A percentile compares a stretch with the other conserved stretches of the same genome.
phyloP scores from a whole-genome alignment of 1,140 invertebrate species.

The Platorchestia sp. region DNA sequence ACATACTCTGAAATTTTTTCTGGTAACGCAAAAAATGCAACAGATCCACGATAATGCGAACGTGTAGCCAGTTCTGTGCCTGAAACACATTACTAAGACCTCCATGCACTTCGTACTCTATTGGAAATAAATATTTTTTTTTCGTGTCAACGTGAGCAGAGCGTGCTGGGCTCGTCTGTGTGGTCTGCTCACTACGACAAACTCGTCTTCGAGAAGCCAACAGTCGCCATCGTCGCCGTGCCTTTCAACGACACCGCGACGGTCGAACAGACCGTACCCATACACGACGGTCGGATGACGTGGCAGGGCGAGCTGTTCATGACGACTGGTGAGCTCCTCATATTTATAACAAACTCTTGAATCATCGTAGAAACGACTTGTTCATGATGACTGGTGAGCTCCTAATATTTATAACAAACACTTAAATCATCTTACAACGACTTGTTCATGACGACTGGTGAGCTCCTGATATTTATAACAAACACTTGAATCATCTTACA shows the following conservation, averaged over 20 bases:
- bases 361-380: neutral
- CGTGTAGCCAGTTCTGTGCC: no score
- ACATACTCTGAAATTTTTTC: no score
- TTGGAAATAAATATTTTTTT: neutral
- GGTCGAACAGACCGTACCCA: neutral
- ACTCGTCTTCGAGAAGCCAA: neutral
- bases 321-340: conserved; percentile 18
- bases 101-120: no score
- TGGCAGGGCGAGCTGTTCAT: conserved; percentile 56
- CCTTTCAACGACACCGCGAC: neutral
- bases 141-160: neutral
- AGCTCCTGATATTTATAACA: no score
- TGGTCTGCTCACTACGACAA: conserved; percentile 1
- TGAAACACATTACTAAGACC: no score
- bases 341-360: neutral
- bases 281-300: neutral
- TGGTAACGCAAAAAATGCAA: no score
- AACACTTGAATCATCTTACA: no score
- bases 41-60: no score
- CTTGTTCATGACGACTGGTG: no score
- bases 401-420: no score
- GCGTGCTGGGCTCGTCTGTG: neutral
- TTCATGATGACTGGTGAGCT: no score
- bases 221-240: neutral
- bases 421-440: no score